Conservation (phyloP, 2,797 vertebrate genomes). For the Mionectes olivaceus region DNA sequence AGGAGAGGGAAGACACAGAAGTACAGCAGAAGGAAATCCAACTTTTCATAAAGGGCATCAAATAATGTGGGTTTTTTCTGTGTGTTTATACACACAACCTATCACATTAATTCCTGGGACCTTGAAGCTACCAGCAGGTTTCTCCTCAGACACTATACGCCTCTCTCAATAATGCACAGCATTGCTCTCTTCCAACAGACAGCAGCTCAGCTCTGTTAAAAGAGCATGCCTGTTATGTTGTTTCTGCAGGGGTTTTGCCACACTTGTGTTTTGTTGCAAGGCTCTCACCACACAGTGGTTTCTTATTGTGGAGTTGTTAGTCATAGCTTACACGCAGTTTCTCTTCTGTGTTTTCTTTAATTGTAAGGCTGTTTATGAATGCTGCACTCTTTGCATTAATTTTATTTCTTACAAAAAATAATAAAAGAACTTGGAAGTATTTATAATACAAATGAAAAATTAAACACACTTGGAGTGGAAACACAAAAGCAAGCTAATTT, state of each 20-base stretch:
- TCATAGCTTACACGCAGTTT: neutral
- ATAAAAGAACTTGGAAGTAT: neutral
- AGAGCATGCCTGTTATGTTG: neutral
- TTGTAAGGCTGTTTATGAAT: neutral
- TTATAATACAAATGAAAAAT: conserved; percentile 18
- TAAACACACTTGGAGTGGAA: neutral
- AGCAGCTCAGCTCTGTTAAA: neutral
- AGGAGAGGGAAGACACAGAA: neutral
- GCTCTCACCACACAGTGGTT: neutral
- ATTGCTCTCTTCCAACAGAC: neutral
- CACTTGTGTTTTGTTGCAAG: neutral
- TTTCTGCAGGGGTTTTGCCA: neutral
- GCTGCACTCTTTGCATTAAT: neutral
- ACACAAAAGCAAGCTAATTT: conserved; percentile 46
- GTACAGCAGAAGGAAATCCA: neutral
- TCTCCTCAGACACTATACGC: neutral
- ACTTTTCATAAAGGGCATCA: neutral
- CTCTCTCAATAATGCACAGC: neutral
- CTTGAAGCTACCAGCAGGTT: neutral
- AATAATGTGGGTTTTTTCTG: neutral
- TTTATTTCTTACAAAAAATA: neutral
- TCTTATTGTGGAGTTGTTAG: conserved; percentile 28
- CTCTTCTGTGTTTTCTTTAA: conserved; percentile 49
- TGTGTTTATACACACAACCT: neutral
- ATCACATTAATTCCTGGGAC: neutral